Percentiles rank a stretch among this genome's conserved stretches.
Evolutionary conservation across 2,797 vertebrate genomes (phyloP).

Genomic region (Cynodonichthys magdalenae): DNA sequence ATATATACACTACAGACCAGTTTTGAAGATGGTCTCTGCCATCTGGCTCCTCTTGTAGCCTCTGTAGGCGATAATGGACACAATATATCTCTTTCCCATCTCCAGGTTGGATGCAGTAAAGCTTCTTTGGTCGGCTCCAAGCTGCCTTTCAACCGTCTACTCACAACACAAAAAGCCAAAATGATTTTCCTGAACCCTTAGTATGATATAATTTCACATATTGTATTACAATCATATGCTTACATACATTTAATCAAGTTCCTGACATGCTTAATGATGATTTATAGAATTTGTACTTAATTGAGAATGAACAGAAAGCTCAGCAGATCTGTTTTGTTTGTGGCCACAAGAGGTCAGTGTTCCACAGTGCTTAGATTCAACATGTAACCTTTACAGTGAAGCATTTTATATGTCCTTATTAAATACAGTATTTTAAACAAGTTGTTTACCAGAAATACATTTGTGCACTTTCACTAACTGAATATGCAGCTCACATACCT

Average conservation of each 20-base stretch:
- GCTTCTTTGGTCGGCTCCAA: slow-evolving; percentile 67
- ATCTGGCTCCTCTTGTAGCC: slow-evolving; percentile 81
- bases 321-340: slow-evolving; percentile 10
- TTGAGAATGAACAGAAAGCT: not conserved
- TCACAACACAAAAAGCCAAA: slow-evolving; percentile 15
- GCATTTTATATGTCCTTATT: too few relatives aligned
- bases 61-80: slow-evolving; percentile 84
- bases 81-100: slow-evolving; percentile 76
- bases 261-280: not conserved
- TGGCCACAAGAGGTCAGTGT: slow-evolving; percentile 73
- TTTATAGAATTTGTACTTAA: not conserved
- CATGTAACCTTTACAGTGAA: not conserved
- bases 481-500: not conserved
- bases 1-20: slow-evolving; percentile 72
- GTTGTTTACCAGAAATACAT: too few relatives aligned
- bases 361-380: slow-evolving; percentile 39
- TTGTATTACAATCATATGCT: not conserved
- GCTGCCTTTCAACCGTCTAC: slow-evolving; percentile 76
- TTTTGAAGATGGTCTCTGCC: slow-evolving; percentile 79
- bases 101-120: slow-evolving; percentile 78
- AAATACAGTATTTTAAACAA: too few relatives aligned
- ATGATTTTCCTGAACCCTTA: slow-evolving; percentile 6
- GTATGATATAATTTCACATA: not conserved
- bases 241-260: not conserved
- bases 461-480: not conserved